Base-by-base conservation (phyloP, 2,888 invertebrate species). In the Amphipyra berbera region DNA sequence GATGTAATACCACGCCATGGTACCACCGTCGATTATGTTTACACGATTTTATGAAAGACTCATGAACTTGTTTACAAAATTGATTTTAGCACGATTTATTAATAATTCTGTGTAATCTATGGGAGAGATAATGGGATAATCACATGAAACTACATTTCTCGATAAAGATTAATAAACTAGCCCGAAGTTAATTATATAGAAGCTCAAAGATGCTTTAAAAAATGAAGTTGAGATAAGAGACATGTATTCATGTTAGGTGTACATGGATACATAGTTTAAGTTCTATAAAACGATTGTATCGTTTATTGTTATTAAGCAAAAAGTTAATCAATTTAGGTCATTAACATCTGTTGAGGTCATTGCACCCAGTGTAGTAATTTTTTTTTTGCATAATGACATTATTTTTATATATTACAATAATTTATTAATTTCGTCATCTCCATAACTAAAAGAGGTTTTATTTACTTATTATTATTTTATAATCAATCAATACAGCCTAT, bases 1-100 rank as follows among this genome's bases (percentile, higher is more conserved):
- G 49, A 53, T 58, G 44, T 54, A 37, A 37, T 58, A 49, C 38
- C 53, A 75, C 45, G 61, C 30, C 14, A 65, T 57, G 13, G 33
- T 53, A 38, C 44, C 12, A 41, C n/a, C 21, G 54, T 62, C 38
- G 63, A 78, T 60, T 60, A 78, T 84, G 85, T 84, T 85, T 83
- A 85, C 85, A 81, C 50, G 56, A 68, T 67, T 71, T 44, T 63
- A 73, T 41, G 49, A 57, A 69, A 76, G 66, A 57, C 59, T 76
- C 44, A 47, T 61, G 42, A 33, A 61, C 74, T 67, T 84, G 84
- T 84, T 84, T 85, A 84, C 84, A 81, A 85, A 76, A 80, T 82
- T 81, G 72, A 77, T 82, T 81, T 76, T 76, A 72, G 30, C 13
- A 60, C 48, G 64, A 67, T 65, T 67, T 63, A 54, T 53, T 60